Percentiles rank a stretch among this genome's conserved stretches.
Evolutionary conservation across 2,113 vertebrate species (phyloP).

Genomic region (Zingel zingel): DNA sequence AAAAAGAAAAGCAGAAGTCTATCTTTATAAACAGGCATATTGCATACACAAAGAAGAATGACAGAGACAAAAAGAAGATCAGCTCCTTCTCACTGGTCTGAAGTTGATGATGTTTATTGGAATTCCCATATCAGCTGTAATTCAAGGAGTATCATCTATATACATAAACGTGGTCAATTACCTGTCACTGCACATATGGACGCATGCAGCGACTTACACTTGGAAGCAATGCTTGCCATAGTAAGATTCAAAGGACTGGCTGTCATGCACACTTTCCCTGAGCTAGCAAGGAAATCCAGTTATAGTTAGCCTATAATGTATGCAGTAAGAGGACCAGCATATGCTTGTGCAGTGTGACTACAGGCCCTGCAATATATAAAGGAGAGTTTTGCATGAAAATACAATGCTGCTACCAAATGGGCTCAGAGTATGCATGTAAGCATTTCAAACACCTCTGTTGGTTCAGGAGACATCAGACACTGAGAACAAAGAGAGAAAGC

Average conservation of each 20-base stretch:
- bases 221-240: constrained; percentile 43
- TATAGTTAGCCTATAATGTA: constrained; percentile 71
- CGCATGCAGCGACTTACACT: constrained; percentile 52
- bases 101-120: constrained; percentile 33
- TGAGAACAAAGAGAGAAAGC: constrained; percentile 20
- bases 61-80: constrained; percentile 10
- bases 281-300: constrained; percentile 71
- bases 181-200: constrained; percentile 39
- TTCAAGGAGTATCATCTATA: constrained; percentile 43
- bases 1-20: not conserved
- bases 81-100: constrained; percentile 6
- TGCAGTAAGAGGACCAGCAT: constrained; percentile 57
- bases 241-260: constrained; percentile 55
- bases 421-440: constrained; percentile 47
- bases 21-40: not conserved
- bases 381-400: constrained; percentile 60
- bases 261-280: constrained; percentile 54
- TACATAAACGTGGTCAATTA: constrained; percentile 51
- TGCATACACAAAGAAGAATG: not conserved
- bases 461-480: constrained; percentile 49
- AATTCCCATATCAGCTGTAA: constrained; percentile 53
- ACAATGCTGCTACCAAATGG: constrained; percentile 49
- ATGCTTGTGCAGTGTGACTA: constrained; percentile 54
- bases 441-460: constrained; percentile 53
- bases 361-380: constrained; percentile 47